Conservation (phyloP, 2,888 invertebrate genomes). For the Cotesia congregata region DNA sequence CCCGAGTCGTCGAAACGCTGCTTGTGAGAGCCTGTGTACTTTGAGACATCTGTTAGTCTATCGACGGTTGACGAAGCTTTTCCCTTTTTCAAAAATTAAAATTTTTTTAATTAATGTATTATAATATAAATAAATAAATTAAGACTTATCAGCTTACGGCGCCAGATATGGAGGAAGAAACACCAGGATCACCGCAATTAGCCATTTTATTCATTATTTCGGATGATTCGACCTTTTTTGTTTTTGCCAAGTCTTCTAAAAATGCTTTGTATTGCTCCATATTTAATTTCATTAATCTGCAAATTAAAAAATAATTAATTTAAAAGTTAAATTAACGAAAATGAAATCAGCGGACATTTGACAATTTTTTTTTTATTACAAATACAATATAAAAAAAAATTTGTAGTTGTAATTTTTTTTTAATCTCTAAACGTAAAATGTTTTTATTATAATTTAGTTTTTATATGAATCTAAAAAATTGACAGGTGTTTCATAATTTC, state of each 20-base stretch:
- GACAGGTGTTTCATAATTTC: too few species aligned
- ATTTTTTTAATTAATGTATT: background rate
- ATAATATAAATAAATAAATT: slow-evolving; percentile 16
- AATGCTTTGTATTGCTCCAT: slow-evolving; percentile 87
- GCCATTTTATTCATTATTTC: slow-evolving; percentile 87
- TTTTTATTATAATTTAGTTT: too few species aligned
- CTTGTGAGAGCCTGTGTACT: slow-evolving; percentile 90
- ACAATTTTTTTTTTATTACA: too few species aligned
- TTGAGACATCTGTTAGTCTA: slow-evolving; percentile 86
- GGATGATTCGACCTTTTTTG: slow-evolving; percentile 83
- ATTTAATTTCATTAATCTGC: slow-evolving; percentile 77
- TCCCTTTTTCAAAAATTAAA: slow-evolving; percentile 60
- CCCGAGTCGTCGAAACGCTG: slow-evolving; percentile 88
- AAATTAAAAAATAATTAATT: slow-evolving; percentile 2
- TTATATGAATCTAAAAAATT: too few species aligned
- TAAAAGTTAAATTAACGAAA: background rate
- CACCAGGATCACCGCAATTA: slow-evolving; percentile 84
- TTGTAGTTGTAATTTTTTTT: too few species aligned
- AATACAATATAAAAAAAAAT: too few species aligned
- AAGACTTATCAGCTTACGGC: slow-evolving; percentile 68
- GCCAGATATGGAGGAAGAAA: slow-evolving; percentile 76
- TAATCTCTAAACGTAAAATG: too few species aligned
- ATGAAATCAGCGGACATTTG: too few species aligned
- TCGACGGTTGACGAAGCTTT: slow-evolving; percentile 75
- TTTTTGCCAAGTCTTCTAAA: slow-evolving; percentile 87